Percentiles rank a stretch among this genome's conserved stretches.
Evolutionary conservation across 2,113 vertebrate genomes (phyloP).

Genomic region (Cyprinodon tularosa): DNA sequence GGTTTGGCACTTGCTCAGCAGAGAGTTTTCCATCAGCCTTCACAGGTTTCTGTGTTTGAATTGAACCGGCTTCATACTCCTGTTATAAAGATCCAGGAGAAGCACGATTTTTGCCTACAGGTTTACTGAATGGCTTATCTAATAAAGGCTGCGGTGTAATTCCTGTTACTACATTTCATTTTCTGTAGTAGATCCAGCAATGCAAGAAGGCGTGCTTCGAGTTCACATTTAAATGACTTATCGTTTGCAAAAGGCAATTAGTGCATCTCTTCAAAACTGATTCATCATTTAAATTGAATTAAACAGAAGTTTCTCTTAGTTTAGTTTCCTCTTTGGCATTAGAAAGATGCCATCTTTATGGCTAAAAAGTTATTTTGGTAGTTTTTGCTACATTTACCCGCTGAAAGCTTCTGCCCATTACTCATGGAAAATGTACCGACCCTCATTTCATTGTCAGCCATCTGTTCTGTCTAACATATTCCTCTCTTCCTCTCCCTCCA

Average conservation of each 20-base stretch:
- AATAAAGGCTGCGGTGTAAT: conserved; percentile 2
- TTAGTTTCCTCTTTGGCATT: neutral
- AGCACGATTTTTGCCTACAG: neutral
- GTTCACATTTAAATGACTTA: neutral
- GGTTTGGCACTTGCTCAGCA: neutral
- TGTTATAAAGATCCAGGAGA: conserved; percentile 21
- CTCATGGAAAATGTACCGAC: conserved; percentile 13
- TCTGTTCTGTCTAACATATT: conserved; percentile 71
- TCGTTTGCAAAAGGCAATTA: neutral
- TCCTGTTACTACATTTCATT: neutral
- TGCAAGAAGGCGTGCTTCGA: too few species aligned
- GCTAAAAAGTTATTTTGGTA: neutral
- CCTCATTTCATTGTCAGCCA: conserved; percentile 62
- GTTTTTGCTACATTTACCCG: neutral
- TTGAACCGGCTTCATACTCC: conserved; percentile 27
- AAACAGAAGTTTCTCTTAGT: neutral
- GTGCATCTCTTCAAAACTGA: neutral
- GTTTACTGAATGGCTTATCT: conserved; percentile 2
- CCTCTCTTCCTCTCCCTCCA: conserved; percentile 80
- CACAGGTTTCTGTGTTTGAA: conserved; percentile 19
- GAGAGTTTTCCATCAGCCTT: neutral
- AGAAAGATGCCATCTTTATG: neutral
- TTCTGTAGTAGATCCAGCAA: neutral
- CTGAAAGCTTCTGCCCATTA: neutral
- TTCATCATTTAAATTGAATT: too few species aligned